Base-by-base conservation (phyloP, 2,113 vertebrate species). In the Alectura lathami region DNA sequence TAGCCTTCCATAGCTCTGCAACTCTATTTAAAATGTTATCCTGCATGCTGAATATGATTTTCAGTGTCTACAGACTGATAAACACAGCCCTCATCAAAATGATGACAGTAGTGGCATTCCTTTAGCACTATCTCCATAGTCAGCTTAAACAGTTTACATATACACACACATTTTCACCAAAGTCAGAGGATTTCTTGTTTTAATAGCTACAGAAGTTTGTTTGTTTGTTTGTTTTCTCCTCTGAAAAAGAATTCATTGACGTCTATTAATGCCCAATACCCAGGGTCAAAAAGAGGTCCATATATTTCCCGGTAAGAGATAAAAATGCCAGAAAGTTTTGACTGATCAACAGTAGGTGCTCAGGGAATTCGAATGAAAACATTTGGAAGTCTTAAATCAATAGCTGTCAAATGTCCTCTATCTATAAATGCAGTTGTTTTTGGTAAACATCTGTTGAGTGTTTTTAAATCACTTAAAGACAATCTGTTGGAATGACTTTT, bases 381-480 rank as follows among this genome's bases (percentile, higher is more conserved):
- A 66, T 86, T 93, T 88, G 68, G 23, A 89, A 74, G 13, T n/a
- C 64, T 81, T 94, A 86, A 93, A 94, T 91, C 72, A 86, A 68
- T 77, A 83, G 27, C 64, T 88, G 68, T 91, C 66, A 81, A 15
- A 66, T 88, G 54, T 59, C 27, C n/a, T 78, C 34, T 70, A 34
- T 80, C 79, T 77, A 29, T 82, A 93, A 93, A 81, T 57, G 60
- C 57, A 68, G n/a, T 93, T 56, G 40, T 2, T 77, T 83, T 93
- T 51, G 79, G 76, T 74, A 94, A 96, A 88, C 73, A 82, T 84
- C 48, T 84, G 76, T 62, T 92, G 73, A 83, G 32, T 93, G 83
- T 23, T 94, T 93, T 94, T 78, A 87, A 83, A 87, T 93, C 87
- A 94, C 89, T 87, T 95, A 74, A 93, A 80, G 72, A 94, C 94